Conservation (phyloP, 2,888 invertebrate genomes). For the Drosophila rubida region DNA sequence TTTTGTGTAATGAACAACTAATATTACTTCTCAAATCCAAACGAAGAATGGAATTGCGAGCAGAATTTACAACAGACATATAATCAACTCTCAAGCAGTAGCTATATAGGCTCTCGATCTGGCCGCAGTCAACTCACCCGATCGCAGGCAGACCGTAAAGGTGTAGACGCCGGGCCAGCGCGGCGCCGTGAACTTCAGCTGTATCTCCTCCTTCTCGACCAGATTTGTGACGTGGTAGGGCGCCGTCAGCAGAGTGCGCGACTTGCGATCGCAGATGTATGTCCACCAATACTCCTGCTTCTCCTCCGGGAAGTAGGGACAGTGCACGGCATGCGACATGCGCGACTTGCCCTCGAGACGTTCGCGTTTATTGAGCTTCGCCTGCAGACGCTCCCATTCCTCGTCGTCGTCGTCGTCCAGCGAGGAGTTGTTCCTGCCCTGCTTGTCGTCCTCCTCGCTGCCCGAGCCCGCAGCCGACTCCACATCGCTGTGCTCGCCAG, state of each 20-base stretch:
- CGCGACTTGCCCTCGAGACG: slow-evolving; percentile 97
- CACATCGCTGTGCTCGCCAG: slow-evolving; percentile 85
- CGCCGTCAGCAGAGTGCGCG: slow-evolving; percentile 94
- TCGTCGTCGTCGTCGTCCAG: slow-evolving; percentile 90
- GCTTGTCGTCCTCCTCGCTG: slow-evolving; percentile 88
- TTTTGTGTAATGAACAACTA: too few relatives aligned
- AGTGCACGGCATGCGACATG: slow-evolving; percentile 98
- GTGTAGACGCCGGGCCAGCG: slow-evolving; percentile 96
- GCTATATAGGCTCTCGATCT: too few relatives aligned
- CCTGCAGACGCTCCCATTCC: slow-evolving; percentile 96
- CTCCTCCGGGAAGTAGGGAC: slow-evolving; percentile 96
- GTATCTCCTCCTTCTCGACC: slow-evolving; percentile 94
- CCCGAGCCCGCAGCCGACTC: slow-evolving; percentile 85
- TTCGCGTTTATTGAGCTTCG: slow-evolving; percentile 93
- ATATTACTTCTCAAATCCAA: too few relatives aligned
- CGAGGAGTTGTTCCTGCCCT: slow-evolving; percentile 86
- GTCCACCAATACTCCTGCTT: slow-evolving; percentile 99
- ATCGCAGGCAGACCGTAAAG: slow-evolving; percentile 96
- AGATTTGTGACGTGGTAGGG: slow-evolving; percentile 97
- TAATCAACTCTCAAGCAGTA: too few relatives aligned
- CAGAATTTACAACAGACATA: too few relatives aligned
- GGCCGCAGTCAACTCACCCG: slow-evolving; percentile 87
- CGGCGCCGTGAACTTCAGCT: slow-evolving; percentile 98
- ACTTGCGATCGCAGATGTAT: slow-evolving; percentile 98
- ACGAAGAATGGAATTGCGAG: too few relatives aligned